Percentiles rank a stretch among this genome's conserved stretches.
Evolutionary conservation across 2,888 invertebrate genomes (phyloP).

Genomic region (Synanthedon myopaeformis): DNA sequence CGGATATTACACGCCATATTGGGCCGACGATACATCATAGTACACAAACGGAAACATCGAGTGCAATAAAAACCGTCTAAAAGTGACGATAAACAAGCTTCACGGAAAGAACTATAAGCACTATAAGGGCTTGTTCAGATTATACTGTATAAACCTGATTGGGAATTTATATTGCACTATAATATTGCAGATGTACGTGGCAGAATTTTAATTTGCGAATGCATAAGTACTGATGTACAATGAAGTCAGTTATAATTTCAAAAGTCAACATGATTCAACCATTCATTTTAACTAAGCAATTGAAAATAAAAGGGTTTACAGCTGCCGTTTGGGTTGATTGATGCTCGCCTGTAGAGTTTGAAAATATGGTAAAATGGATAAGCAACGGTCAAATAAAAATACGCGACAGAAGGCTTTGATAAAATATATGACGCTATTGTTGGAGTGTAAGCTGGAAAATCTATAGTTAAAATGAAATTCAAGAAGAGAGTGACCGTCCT

Average conservation of each 20-base stretch:
- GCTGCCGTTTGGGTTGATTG: constrained; percentile 60
- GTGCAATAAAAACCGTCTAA: constrained; percentile 33
- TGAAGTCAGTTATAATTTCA: constrained; percentile 13
- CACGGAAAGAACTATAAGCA: neutral
- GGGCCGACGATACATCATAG: constrained; percentile 35
- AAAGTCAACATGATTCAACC: constrained; percentile 63
- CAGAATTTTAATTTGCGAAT: constrained; percentile 31
- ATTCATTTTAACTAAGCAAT: constrained; percentile 63
- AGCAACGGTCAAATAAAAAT: constrained; percentile 71
- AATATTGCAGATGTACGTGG: constrained; percentile 69
- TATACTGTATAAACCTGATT: too few relatives aligned
- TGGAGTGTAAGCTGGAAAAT: constrained; percentile 41
- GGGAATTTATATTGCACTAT: constrained; percentile 24
- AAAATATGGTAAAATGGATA: constrained; percentile 66
- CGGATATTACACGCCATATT: constrained; percentile 28
- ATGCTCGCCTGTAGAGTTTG: constrained; percentile 68
- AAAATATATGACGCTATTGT: constrained; percentile 74
- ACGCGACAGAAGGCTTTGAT: constrained; percentile 74
- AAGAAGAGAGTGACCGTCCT: too few relatives aligned
- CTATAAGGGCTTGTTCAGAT: too few relatives aligned
- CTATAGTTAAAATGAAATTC: too few relatives aligned
- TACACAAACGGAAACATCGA: constrained; percentile 21
- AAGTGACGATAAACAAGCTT: constrained; percentile 7
- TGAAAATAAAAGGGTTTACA: constrained; percentile 74
- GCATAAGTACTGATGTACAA: constrained; percentile 23